A percentile compares a stretch with the other conserved stretches of the same genome.
phyloP scores from a whole-genome alignment of 2,113 vertebrate species.

The Uria aalge region DNA sequence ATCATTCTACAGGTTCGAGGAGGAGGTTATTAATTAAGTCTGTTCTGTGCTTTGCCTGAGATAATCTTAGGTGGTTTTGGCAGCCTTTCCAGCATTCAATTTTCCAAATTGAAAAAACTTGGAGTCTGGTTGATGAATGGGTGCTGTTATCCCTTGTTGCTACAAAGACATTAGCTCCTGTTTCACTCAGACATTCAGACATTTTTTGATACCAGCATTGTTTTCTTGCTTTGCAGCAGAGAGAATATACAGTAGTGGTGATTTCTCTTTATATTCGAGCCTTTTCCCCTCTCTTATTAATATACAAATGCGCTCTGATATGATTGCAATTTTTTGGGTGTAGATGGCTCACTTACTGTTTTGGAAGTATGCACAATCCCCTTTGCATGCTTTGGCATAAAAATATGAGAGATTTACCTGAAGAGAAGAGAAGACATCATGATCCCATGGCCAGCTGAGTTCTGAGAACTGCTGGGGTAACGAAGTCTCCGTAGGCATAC shows the following conservation, averaged over 20 bases:
- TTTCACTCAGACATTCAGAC: not conserved
- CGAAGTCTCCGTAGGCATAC: not conserved
- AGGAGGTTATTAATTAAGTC: not conserved
- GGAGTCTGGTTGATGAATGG: not conserved
- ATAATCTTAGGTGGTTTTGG: not conserved
- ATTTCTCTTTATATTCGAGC: not conserved
- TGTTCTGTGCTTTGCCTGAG: not conserved
- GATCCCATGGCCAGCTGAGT: too few relatives aligned
- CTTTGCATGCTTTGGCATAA: not conserved
- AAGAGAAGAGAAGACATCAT: not conserved
- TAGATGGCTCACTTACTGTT: not conserved
- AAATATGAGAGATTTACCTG: not conserved
- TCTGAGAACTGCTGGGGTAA: not conserved
- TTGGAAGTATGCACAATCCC: not conserved
- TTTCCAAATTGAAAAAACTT: not conserved
- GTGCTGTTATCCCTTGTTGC: not conserved
- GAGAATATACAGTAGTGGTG: not conserved
- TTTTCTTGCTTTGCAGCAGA: not conserved
- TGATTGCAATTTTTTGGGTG: not conserved
- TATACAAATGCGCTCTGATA: not conserved
- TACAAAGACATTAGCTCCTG: not conserved
- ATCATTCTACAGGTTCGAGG: not conserved
- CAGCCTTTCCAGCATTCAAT: not conserved
- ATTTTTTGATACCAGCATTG: not conserved
- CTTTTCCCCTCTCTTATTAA: not conserved